Conservation (phyloP, 2,888 invertebrate genomes). For the Ramazzottius varieornatus region DNA sequence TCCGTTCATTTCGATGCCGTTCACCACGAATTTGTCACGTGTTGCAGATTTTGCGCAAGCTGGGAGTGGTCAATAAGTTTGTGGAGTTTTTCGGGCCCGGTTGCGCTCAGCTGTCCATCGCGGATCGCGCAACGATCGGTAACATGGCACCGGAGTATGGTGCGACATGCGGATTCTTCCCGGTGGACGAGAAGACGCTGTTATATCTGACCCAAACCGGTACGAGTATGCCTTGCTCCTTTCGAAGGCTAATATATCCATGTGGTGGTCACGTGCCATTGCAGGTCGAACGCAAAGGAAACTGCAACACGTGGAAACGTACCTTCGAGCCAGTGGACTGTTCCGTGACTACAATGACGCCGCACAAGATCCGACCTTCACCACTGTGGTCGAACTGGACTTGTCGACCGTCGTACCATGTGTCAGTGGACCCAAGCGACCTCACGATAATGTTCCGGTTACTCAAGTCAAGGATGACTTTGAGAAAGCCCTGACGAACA, state of each 20-base stretch:
- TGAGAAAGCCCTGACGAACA: conserved; percentile 48
- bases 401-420: conserved; percentile 65
- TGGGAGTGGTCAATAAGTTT: conserved; percentile 92
- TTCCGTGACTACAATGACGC: conserved; percentile 50
- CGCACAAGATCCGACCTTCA: conserved; percentile 52
- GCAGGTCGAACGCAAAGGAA: conserved; percentile 51
- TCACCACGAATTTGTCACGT: background rate
- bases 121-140: conserved; percentile 84
- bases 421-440: conserved; percentile 83
- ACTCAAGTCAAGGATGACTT: conserved; percentile 72
- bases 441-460: conserved; percentile 79
- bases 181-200: conserved; percentile 53
- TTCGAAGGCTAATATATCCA: background rate
- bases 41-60: conserved; percentile 36
- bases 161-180: conserved; percentile 81
- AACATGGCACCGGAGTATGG: conserved; percentile 99
- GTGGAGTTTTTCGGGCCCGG: conserved; percentile 96
- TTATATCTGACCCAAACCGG: conserved; percentile 61
- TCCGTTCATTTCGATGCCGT: too few species aligned
- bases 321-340: conserved; percentile 51
- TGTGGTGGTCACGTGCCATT: conserved; percentile 3
- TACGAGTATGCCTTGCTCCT: conserved; percentile 18
- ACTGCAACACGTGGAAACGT: conserved; percentile 40
- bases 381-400: conserved; percentile 57
- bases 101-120: conserved; percentile 61